Base-by-base conservation (phyloP, 2,888 invertebrate species). In the Trachelus troglodyta region DNA sequence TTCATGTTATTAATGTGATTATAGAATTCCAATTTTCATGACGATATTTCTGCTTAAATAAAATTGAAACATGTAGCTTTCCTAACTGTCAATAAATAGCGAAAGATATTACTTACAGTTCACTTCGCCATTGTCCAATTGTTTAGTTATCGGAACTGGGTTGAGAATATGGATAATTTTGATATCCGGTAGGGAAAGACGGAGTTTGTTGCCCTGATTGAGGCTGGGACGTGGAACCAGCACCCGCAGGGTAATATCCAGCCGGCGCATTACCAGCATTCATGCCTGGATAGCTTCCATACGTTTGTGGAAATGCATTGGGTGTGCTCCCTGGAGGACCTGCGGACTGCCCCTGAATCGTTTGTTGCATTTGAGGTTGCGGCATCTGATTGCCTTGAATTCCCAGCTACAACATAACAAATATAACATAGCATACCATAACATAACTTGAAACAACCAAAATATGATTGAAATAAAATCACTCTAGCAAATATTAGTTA, bases 91-190 rank as follows among this genome's bases (percentile, higher is more conserved):
- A 71, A 71, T 69, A 40, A 69, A 33, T 75, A 75, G 75, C 69
- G 80, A 69, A 69, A 74, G 73, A 31, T 71, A 79, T 83, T 87
- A 90, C 90, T 90, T 85, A 90, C 90, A 88, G 84, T 84, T 86
- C 86, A 81, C 78, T 78, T 83, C 79, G 80, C 80, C 79, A 76
- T 78, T 69, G 74, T 77, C 77, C 80, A 83, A 83, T 81, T 83
- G 6, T n/a, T 91, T 87, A 91, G 83, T 91, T 91, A 79, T 91
- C 91, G 81, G 91, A 87, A 79, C 86, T 90, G 71, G 89, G 85
- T 80, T 91, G 91, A 73, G 91, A 86, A 79, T 90, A 91, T 69
- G 91, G 88, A 79, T 91, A 91, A 82, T 91, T 91, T 82, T 91
- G 91, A 84, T 91, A 91, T 73, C 89, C 89, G 80, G 88, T 84